Evolutionary conservation across 2,797 vertebrate species (phyloP), one percentile per base, ranked within the genome.

Genomic region (Silurus lanzhouensis): DNA sequence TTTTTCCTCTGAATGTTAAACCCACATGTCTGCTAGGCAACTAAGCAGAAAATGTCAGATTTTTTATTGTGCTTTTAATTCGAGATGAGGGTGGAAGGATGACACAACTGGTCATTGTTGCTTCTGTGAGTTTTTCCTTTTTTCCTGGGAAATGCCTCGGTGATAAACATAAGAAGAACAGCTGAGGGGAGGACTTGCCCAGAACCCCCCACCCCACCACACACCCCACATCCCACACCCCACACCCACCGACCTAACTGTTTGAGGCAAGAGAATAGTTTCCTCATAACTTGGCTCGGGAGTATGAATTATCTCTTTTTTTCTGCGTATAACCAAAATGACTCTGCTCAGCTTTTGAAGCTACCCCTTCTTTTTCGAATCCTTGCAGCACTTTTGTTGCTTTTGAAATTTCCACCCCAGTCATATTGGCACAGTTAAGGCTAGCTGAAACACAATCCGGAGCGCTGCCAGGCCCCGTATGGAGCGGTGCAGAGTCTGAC

Each of bases 131-230:
- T 87, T 81, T 82, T 25, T 87, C 84, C 85, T 90, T 91, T 92
- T 93, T 90, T 88, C 75, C 60, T 85, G 90, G 92, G 92, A 95
- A 93, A 93, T 94, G 94, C 90, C 91, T 93, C 91, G 91, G n/a
- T 94, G 94, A 95, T 95, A 94, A 94, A 95, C 94, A 92, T 91
- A 92, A n/a, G 90, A 94, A 92, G 93, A 95, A 94, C 95, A 96
- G 95, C 95, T 95, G 94, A 95, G 93, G n/a, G 83, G 72, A 89
- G 84, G 85, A 91, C 90, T 94, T 94, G 92, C 92, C 93, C 89
- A 83, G 88, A 44, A 89, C 46, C 63, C n/a, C 46, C 60, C 67
- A 31, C 25, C n/a, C 25, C 66, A 25, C 25, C 25, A 7, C 48
- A 7, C 48, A 7, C 48, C 48, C 48, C 48, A 52, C 48, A 52